phyloP scores from a whole-genome alignment of 2,797 vertebrate genomes.

The Scolopax rusticola region DNA sequence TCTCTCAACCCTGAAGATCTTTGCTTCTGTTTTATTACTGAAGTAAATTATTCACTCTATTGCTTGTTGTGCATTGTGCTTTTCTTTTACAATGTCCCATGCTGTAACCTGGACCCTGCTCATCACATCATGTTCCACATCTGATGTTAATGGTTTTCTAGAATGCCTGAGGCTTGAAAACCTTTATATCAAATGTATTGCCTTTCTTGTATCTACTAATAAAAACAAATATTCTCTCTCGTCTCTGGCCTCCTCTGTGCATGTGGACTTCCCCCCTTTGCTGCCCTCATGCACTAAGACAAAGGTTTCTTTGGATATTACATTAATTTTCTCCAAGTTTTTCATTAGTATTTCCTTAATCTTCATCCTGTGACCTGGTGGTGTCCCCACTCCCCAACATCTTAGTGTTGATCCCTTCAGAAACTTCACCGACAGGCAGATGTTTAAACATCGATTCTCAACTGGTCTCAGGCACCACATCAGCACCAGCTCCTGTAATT shows the following conservation, averaged over 20 bases:
- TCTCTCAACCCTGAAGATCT: not conserved
- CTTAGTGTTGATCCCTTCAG: not conserved
- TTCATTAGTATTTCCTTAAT: not conserved
- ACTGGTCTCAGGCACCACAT: not conserved
- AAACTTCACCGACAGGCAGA: fast-evolving
- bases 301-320: not conserved
- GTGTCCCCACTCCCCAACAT: not conserved
- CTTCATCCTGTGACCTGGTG: not conserved
- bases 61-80: not conserved
- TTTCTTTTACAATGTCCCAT: not conserved
- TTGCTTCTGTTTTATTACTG: not conserved
- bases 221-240: not conserved
- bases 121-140: not conserved
- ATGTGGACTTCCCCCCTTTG: not conserved
- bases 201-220: not conserved
- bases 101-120: not conserved
- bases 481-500: not conserved
- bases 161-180: not conserved
- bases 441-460: not conserved
- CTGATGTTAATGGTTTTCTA: not conserved
- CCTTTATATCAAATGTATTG: not conserved
- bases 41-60: not conserved
- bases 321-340: not conserved
- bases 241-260: not conserved
- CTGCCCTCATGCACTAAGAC: not conserved